Percentiles rank a stretch among this genome's conserved stretches.
Evolutionary conservation across 2,797 vertebrate species (phyloP).

Genomic region (Echeneis naucrates): DNA sequence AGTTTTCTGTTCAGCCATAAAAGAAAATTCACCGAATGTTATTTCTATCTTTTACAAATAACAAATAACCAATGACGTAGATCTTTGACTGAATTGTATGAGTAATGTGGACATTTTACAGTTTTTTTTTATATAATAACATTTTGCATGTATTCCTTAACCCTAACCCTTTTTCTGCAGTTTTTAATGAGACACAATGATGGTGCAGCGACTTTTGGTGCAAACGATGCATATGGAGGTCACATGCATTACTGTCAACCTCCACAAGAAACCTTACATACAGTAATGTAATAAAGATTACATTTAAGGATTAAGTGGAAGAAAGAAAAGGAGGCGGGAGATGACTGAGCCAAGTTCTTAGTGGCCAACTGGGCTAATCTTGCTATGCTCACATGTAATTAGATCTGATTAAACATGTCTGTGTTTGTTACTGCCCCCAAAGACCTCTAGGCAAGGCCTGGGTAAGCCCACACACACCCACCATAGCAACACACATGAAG

Average conservation of each 20-base stretch:
- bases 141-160: not conserved
- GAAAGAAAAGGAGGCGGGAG: slow-evolving; percentile 17
- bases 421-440: slow-evolving; percentile 62
- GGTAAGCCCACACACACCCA: slow-evolving; percentile 26
- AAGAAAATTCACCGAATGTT: not conserved
- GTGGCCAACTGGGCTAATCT: slow-evolving; percentile 80
- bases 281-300: not conserved
- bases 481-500: slow-evolving; percentile 21
- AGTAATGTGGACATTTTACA: too few species aligned
- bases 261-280: not conserved
- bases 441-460: slow-evolving; percentile 53
- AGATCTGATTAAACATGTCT: slow-evolving; percentile 75
- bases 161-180: not conserved
- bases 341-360: slow-evolving; percentile 27
- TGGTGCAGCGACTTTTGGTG: not conserved
- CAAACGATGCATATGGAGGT: not conserved
- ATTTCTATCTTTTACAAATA: not conserved
- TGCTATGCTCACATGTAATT: slow-evolving; percentile 60
- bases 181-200: not conserved
- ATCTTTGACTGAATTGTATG: not conserved
- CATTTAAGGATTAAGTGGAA: slow-evolving; percentile 17
- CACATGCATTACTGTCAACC: not conserved
- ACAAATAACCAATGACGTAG: not conserved
- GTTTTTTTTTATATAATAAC: not conserved
- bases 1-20: too few species aligned